phyloP scores from a whole-genome alignment of 2,113 vertebrate genomes.

The Python bivittatus region DNA sequence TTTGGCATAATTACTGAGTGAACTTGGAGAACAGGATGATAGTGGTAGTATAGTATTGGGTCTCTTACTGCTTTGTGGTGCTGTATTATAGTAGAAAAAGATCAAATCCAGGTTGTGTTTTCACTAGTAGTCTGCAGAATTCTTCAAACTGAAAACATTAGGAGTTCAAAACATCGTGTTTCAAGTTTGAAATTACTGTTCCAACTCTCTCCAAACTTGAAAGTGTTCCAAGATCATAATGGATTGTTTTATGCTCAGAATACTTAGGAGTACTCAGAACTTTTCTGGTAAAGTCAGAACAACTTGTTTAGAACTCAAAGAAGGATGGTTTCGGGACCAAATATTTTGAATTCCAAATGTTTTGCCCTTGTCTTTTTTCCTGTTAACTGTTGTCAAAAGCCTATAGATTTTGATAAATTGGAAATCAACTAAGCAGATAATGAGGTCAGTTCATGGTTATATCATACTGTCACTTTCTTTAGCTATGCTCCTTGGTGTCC shows the following conservation, averaged over 20 bases:
- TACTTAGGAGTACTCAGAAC: background rate
- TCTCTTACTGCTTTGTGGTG: background rate
- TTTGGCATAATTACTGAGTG: background rate
- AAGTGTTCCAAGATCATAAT: background rate
- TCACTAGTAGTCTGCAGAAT: no score
- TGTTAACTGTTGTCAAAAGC: background rate
- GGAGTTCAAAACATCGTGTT: background rate
- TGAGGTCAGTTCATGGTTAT: background rate
- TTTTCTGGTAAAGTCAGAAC: background rate
- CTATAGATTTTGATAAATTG: background rate
- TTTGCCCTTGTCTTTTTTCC: background rate
- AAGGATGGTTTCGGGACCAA: background rate
- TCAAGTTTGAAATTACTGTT: background rate
- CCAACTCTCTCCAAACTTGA: background rate
- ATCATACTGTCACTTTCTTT: background rate
- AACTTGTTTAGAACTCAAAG: background rate
- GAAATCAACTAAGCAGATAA: background rate
- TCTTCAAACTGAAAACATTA: background rate
- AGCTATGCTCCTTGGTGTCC: slow-evolving; percentile 90
- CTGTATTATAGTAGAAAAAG: background rate
- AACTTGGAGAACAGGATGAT: background rate
- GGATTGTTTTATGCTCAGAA: background rate
- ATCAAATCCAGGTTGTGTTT: background rate
- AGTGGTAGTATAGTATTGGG: background rate
- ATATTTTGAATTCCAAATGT: background rate